Conservation (phyloP, 2,113 vertebrate species). For the Nerophis lumbriciformis region DNA sequence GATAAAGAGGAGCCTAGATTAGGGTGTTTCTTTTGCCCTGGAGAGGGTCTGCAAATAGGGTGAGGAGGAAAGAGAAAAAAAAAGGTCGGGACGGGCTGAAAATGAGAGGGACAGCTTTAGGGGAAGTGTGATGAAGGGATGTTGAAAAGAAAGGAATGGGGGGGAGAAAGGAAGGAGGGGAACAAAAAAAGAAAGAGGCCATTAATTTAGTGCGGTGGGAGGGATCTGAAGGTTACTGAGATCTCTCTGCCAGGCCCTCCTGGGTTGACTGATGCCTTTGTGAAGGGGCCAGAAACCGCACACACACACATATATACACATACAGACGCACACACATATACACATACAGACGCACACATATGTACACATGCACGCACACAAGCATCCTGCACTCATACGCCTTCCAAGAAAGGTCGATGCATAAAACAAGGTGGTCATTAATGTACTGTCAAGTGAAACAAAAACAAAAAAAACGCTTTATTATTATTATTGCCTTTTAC, state of each 20-base stretch:
- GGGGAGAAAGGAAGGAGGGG: constrained; percentile 40
- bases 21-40: not conserved
- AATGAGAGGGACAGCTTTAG: constrained; percentile 39
- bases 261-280: constrained; percentile 71
- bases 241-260: constrained; percentile 65
- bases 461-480: constrained; percentile 21
- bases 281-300: constrained; percentile 65
- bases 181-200: constrained; percentile 69
- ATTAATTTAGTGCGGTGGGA: constrained; percentile 73
- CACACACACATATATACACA: constrained; percentile 37
- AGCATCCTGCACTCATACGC: constrained; percentile 20
- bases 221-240: constrained; percentile 68
- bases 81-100: constrained; percentile 1
- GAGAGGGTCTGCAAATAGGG: constrained; percentile 17
- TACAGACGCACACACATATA: constrained; percentile 24
- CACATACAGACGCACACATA: constrained; percentile 15
- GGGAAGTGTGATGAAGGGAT: constrained; percentile 51
- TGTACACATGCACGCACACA: constrained; percentile 13
- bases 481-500: constrained; percentile 33
- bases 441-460: constrained; percentile 40
- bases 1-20: not conserved
- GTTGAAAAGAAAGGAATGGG: constrained; percentile 52
- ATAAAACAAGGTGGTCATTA: constrained; percentile 46
- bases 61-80: not conserved
- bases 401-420: not conserved